Conservation (phyloP, 2,888 invertebrate species). For the Sisyra terminalis region DNA sequence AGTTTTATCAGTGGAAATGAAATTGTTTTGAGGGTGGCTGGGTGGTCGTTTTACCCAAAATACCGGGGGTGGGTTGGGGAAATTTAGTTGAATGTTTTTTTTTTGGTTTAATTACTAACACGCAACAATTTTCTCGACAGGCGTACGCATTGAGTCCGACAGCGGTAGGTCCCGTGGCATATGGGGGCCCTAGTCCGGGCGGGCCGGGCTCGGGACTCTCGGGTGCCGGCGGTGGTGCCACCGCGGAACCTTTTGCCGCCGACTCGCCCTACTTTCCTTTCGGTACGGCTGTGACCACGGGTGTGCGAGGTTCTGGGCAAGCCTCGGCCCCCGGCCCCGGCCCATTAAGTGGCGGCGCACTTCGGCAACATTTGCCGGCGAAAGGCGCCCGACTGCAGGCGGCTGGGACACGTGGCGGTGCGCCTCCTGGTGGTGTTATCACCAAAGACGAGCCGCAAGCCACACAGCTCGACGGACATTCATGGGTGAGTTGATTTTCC, state of each 20-base stretch:
- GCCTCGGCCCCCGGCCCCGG: background rate
- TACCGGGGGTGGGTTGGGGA: no score
- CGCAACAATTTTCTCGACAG: conserved; percentile 18
- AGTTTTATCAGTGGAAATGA: no score
- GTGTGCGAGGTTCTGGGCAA: conserved; percentile 20
- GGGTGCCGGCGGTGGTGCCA: conserved; percentile 27
- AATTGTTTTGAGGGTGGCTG: no score
- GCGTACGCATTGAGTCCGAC: conserved; percentile 27
- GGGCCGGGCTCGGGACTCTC: conserved; percentile 21
- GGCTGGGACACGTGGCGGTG: conserved; percentile 10
- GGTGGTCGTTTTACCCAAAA: no score
- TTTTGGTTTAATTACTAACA: background rate
- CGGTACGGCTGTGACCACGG: conserved; percentile 33
- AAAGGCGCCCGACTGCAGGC: conserved; percentile 1
- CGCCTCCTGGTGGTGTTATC: conserved; percentile 1
- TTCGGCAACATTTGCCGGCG: background rate
- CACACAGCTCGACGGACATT: conserved; percentile 22
- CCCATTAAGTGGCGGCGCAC: conserved; percentile 1
- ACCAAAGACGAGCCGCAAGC: conserved; percentile 20
- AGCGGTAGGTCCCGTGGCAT: conserved; percentile 23
- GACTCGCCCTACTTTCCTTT: conserved; percentile 48
- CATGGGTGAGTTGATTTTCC: conserved; percentile 18
- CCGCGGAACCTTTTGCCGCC: conserved; percentile 41
- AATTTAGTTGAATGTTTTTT: no score
- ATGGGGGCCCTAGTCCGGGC: conserved; percentile 16